A percentile compares a stretch with the other conserved stretches of the same genome.
phyloP scores from a whole-genome alignment of 2,888 invertebrate genomes.

The Coenonympha arcania region DNA sequence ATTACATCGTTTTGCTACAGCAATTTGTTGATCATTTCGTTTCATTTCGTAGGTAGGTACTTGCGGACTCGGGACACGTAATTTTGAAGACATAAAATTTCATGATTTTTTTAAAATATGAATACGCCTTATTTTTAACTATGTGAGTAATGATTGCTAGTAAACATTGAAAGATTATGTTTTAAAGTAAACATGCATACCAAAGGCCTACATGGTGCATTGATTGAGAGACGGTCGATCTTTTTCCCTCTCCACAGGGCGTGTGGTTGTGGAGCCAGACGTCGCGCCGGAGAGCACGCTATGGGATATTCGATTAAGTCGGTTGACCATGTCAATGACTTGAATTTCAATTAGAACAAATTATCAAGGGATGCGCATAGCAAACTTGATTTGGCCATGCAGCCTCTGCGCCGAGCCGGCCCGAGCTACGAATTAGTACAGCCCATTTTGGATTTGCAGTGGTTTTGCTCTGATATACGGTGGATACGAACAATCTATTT shows the following conservation, averaged over 20 bases:
- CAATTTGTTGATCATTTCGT: too few relatives aligned
- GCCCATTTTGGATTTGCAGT: slow-evolving; percentile 31
- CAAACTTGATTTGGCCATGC: slow-evolving; percentile 69
- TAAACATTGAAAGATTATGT: too few relatives aligned
- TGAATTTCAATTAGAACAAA: slow-evolving; percentile 80
- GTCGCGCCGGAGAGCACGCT: slow-evolving; percentile 40
- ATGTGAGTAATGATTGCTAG: too few relatives aligned
- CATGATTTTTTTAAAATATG: too few relatives aligned
- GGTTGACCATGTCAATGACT: slow-evolving; percentile 77
- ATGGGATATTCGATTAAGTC: slow-evolving; percentile 72
- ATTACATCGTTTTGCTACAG: too few relatives aligned
- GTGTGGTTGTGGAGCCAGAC: slow-evolving; percentile 23
- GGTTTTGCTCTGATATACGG: slow-evolving; percentile 31
- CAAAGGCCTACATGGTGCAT: background rate
- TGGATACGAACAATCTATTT: slow-evolving; percentile 33
- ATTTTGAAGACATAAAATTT: too few relatives aligned
- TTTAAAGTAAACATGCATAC: background rate
- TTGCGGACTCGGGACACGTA: too few relatives aligned
- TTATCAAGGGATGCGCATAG: slow-evolving; percentile 71
- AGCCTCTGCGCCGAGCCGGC: slow-evolving; percentile 38
- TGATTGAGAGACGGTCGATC: background rate
- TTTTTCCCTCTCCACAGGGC: slow-evolving; percentile 13
- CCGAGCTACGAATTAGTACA: slow-evolving; percentile 32
- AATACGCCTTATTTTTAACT: too few relatives aligned
- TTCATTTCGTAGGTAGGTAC: too few relatives aligned